Base-by-base conservation (phyloP, 2,797 vertebrate genomes). In the Halcyon leucocephala region DNA sequence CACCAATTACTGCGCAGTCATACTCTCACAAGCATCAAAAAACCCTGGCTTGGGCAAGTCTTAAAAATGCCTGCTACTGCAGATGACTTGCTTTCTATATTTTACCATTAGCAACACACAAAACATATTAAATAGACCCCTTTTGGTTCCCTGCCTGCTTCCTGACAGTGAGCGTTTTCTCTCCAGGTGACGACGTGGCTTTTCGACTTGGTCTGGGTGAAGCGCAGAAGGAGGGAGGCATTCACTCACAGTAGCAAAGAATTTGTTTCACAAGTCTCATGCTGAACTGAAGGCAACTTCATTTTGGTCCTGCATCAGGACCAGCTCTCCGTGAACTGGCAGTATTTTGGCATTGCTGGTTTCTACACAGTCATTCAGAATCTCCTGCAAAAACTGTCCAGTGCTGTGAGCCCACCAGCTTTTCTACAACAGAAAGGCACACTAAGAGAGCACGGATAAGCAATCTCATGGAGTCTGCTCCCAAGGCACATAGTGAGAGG, bases 121-220 rank as follows among this genome's bases (percentile, higher is more conserved):
- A 73, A 89, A 78, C 58, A 69, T 21, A 95, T 88, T 89, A 82
- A 82, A 80, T 2, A 80, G 62, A 46, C 9, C 29, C 41, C 25
- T 84, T 69, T 28, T 66, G 62, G 70, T 86, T 49, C 73, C 60
- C 76, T 57, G 52, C 46, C 91, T 85, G 60, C 65, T 96, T 79
- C 17, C 7, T 61, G 71, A 90, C 61, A 70, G 82, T 76, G 90
- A 83, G 85, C 29, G 49, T 88, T 88, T 95, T 94, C 52, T 46
- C 86, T 69, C 69, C 84, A 49, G 51, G 29, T 20, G 39, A 84
- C 71, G 60, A 87, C 70, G 74, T 41, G 44, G 52, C 25, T 88
- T 84, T 90, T 89, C 83, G 49, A 78, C 83, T 96, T 81, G 35
- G 58, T 93, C 95, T 89, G 71, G 77, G 93, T 70, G 25, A 49